phyloP scores from a whole-genome alignment of 2,888 invertebrate species.

The Zygaena filipendulae region DNA sequence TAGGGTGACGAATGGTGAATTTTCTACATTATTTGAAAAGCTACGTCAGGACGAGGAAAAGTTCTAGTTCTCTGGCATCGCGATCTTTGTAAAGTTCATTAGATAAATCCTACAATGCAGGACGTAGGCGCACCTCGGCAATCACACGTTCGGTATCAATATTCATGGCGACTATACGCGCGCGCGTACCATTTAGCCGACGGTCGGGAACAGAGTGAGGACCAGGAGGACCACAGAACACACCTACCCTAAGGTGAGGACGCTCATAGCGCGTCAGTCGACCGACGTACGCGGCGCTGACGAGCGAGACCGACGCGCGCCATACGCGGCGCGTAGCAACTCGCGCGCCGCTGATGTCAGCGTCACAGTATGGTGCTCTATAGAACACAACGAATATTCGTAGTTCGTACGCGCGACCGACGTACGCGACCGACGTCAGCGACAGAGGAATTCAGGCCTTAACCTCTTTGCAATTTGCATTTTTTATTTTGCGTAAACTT shows the following conservation, averaged over 20 bases:
- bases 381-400: slow-evolving; percentile 14
- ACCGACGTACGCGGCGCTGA: slow-evolving; percentile 1
- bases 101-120: slow-evolving; percentile 11
- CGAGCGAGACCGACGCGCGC: slow-evolving; percentile 11
- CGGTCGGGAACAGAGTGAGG: too few species aligned
- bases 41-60: slow-evolving; percentile 15
- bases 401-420: slow-evolving; percentile 12
- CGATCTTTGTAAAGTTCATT: slow-evolving; percentile 10
- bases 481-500: too few species aligned
- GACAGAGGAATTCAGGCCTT: too few species aligned
- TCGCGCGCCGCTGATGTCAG: slow-evolving; percentile 12
- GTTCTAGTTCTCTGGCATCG: too few species aligned
- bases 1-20: slow-evolving; percentile 8
- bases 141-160: slow-evolving; percentile 13
- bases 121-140: slow-evolving; percentile 13
- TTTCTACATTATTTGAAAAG: slow-evolving; percentile 14
- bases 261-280: slow-evolving; percentile 2
- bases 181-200: too few species aligned
- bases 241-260: too few species aligned
- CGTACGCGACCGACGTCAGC: too few species aligned
- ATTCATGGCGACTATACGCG: too few species aligned
- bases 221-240: too few species aligned
- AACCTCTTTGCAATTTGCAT: too few species aligned
- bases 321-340: slow-evolving; percentile 10
- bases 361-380: slow-evolving; percentile 11